These are phyloP conservation scores for Polylopha cassiicola DNA, from an alignment of 2,888 invertebrate species.

Conservation along the genomic window DNA sequence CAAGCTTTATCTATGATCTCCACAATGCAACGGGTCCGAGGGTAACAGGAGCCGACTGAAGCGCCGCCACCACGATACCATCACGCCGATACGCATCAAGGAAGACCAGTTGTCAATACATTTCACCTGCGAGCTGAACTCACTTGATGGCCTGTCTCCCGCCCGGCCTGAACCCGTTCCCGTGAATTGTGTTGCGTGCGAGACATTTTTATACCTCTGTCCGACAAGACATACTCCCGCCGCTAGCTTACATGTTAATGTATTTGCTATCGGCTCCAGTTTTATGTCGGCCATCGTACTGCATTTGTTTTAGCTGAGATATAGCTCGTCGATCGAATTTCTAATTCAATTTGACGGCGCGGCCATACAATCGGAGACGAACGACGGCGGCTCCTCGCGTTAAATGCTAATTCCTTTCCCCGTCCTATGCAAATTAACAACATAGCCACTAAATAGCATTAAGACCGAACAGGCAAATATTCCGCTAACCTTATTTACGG, in stretches of 20 bases:
- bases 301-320: conserved; percentile 22
- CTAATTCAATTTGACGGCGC: conserved; percentile 41
- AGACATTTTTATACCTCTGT: conserved; percentile 69
- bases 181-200: conserved; percentile 65
- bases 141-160: conserved; percentile 63
- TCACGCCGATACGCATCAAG: conserved; percentile 75
- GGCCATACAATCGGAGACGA: conserved; percentile 42
- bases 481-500: conserved; percentile 74
- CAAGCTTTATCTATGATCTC: conserved; percentile 69
- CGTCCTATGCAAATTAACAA: conserved; percentile 61
- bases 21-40: conserved; percentile 65
- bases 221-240: conserved; percentile 47
- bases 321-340: conserved; percentile 41
- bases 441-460: conserved; percentile 66
- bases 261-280: conserved; percentile 36
- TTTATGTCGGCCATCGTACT: conserved; percentile 35
- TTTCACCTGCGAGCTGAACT: conserved; percentile 63
- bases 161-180: conserved; percentile 58
- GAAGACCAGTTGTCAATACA: conserved; percentile 77
- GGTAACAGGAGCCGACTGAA: conserved; percentile 67
- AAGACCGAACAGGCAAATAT: conserved; percentile 59
- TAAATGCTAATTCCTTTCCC: conserved; percentile 65
- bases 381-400: conserved; percentile 46
- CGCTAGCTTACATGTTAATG: conserved; percentile 59
- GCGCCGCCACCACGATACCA: conserved; percentile 70